These are phyloP conservation scores for Amblyornis subalaris DNA, from an alignment of 2,113 vertebrate genomes.

Conservation along the genomic window DNA sequence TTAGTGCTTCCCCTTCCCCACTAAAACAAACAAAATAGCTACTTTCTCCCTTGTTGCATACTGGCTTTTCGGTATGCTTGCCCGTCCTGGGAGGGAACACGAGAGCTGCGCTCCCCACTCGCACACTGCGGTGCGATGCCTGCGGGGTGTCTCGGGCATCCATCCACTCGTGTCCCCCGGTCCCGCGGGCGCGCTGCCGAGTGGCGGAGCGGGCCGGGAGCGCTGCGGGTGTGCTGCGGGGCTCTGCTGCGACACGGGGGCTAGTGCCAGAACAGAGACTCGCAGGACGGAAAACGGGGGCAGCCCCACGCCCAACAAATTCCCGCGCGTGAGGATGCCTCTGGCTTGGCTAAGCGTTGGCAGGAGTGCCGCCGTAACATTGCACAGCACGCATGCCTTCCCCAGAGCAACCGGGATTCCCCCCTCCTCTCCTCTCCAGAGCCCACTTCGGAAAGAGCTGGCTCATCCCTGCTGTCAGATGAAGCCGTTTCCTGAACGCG, in stretches of 20 bases:
- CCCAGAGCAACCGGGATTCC: not conserved
- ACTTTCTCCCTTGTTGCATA: not conserved
- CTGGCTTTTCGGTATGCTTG: not conserved
- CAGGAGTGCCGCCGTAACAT: not conserved
- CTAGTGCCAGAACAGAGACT: not conserved
- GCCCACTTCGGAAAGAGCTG: constrained; percentile 2
- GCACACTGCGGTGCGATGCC: not conserved
- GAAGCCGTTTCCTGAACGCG: constrained; percentile 24
- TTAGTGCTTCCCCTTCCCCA: not conserved
- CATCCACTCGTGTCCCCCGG: too few relatives aligned
- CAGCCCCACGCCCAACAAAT: not conserved
- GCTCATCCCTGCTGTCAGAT: constrained; percentile 15
- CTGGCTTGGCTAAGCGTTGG: not conserved
- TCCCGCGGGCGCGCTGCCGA: not conserved
- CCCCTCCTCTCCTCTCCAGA: not conserved
- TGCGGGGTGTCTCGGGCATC: not conserved
- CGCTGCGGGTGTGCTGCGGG: not conserved
- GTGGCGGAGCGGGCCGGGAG: not conserved
- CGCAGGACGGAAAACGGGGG: not conserved
- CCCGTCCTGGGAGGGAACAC: rapidly evolving
- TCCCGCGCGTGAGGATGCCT: not conserved
- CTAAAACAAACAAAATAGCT: not conserved
- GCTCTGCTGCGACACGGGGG: not conserved
- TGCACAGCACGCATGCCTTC: not conserved
- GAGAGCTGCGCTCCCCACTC: not conserved